Conservation (phyloP, 2,113 vertebrate genomes). For the Pseudopipra pipra region DNA sequence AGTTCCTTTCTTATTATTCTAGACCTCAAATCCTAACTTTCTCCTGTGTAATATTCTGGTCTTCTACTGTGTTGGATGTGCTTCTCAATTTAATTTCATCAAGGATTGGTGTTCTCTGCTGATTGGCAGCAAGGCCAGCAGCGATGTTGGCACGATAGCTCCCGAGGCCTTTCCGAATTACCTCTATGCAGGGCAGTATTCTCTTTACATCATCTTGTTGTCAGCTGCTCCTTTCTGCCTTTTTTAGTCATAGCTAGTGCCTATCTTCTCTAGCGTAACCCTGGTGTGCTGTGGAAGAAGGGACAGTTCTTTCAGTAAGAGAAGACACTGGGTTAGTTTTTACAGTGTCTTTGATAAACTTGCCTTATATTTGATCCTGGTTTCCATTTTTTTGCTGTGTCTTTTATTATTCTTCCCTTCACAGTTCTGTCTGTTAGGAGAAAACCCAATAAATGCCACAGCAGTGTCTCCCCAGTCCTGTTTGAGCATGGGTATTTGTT, state of each 20-base stretch:
- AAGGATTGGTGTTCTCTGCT: not conserved
- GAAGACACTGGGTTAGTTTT: not conserved
- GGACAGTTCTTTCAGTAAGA: not conserved
- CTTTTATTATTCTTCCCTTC: not conserved
- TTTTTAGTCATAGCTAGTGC: not conserved
- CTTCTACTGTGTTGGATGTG: not conserved
- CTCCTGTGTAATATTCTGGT: not conserved
- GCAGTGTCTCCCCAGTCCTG: not conserved
- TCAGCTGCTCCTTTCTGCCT: not conserved
- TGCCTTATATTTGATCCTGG: not conserved
- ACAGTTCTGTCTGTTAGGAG: not conserved
- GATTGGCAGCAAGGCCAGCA: not conserved
- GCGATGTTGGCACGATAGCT: not conserved
- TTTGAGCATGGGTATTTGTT: not conserved
- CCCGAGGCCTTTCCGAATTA: not conserved
- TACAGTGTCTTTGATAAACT: not conserved
- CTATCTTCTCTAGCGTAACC: not conserved
- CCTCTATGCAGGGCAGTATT: not conserved
- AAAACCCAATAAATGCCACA: not conserved
- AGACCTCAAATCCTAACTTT: not conserved
- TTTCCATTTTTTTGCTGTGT: not conserved
- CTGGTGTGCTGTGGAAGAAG: fast-evolving
- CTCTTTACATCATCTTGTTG: not conserved
- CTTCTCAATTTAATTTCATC: not conserved
- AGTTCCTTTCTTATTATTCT: not conserved